Percentiles rank a stretch among this genome's conserved stretches.
phyloP scores from a whole-genome alignment of 1,140 invertebrate species.

The Drosophila guanche region DNA sequence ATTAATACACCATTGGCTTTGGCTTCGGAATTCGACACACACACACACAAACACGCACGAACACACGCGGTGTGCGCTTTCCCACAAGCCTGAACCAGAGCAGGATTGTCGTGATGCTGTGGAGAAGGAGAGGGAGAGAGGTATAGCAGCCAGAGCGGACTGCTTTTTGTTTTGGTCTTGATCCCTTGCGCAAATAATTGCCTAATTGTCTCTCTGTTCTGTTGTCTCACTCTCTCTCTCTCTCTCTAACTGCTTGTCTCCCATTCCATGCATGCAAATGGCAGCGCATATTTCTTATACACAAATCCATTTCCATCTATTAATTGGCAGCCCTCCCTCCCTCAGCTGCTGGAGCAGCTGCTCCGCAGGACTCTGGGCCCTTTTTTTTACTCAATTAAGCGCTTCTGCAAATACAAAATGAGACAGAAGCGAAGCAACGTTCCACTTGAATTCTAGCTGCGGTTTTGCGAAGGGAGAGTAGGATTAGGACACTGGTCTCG shows the following conservation, averaged over 20 bases:
- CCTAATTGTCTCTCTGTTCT: conserved; percentile 77
- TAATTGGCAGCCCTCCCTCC: conserved; percentile 72
- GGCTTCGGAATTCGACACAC: conserved; percentile 45
- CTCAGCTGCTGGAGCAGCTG: conserved; percentile 36
- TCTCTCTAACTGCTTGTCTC: not conserved
- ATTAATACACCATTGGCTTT: not conserved
- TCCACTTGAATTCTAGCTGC: conserved; percentile 14
- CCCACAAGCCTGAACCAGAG: conserved; percentile 28
- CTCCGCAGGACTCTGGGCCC: conserved; percentile 30
- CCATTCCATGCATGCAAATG: conserved; percentile 55
- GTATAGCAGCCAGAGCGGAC: conserved; percentile 14
- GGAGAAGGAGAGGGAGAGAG: not conserved
- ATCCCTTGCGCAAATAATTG: conserved; percentile 83
- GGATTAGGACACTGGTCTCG: too few species aligned
- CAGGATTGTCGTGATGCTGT: not conserved
- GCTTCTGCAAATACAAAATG: conserved; percentile 73
- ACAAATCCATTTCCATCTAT: conserved; percentile 78
- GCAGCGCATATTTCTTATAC: conserved; percentile 74
- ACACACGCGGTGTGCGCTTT: conserved; percentile 39
- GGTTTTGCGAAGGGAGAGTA: conserved; percentile 1
- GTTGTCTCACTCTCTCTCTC: conserved; percentile 9
- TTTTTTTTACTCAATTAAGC: conserved; percentile 74
- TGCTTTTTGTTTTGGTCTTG: conserved; percentile 79
- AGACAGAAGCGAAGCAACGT: conserved; percentile 7
- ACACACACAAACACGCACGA: not conserved